Evolutionary conservation across 2,113 vertebrate genomes (phyloP), one percentile per base, ranked within the genome.

Genomic region (Dipodomys merriami): DNA sequence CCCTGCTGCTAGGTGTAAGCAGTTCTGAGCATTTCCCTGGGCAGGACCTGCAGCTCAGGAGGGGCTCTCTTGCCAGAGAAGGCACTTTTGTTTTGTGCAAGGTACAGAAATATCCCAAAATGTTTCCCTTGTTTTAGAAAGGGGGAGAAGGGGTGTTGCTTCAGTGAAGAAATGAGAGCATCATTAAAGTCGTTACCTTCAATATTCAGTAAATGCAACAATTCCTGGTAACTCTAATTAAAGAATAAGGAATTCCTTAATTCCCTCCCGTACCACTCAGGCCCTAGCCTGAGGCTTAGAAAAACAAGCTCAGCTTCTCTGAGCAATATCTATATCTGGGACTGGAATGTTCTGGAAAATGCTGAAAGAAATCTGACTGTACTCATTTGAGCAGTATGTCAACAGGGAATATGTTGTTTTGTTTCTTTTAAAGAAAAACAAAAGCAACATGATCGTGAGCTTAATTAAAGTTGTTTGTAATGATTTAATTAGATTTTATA

Each of bases 401-500:
- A 87, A 73, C 39, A 73, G 72, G 85, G 91, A 91, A 86, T 65
- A 79, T 90, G 88, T 35, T 89, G 60, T 87, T 57, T 91, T 91
- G 33, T 78, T 94, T 90, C 35, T 69, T 88, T 92, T 87, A 85
- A 94, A 92, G 91, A 83, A 93, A 96, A 96, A 96, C 92, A 97
- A 96, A 95, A 97, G 92, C 94, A 86, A 96, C 92, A 97, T 92
- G 93, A 97, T 97, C 68, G 87, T 35, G 65, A 93, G 90, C 92
- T 97, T 98, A 98, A 98, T 98, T 97, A 97, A 93, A 88, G 62
- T 60, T 81, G 94, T 91, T 97, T 94, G 82, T 86, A 97, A 95
- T 95, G 95, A 97, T 96, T 98, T 97, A 97, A 98, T 98, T 98
- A 97, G 96, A 96, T 92, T 57, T 94, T 96, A 97, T 88, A 97